phyloP scores from a whole-genome alignment of 2,888 invertebrate species.

The Hypomecis punctinalis region DNA sequence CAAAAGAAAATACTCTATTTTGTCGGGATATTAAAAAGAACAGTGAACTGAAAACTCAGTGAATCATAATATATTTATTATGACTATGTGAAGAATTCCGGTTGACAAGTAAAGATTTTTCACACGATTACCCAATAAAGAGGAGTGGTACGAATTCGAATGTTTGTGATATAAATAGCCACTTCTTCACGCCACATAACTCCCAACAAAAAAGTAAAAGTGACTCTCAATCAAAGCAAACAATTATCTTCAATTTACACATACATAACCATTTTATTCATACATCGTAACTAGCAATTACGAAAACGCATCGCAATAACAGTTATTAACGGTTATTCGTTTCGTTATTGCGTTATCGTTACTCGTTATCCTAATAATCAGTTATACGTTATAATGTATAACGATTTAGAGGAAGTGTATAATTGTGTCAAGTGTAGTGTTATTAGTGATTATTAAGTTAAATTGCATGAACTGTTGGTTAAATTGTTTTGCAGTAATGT shows the following conservation, averaged over 20 bases:
- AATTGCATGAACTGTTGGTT: not conserved
- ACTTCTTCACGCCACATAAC: not conserved
- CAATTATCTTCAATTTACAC: constrained; percentile 26
- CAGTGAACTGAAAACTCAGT: no score
- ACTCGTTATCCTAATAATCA: constrained; percentile 23
- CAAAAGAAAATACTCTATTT: no score
- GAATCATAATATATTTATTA: no score
- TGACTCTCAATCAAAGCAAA: constrained; percentile 17
- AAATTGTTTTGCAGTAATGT: constrained; percentile 14
- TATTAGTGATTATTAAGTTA: constrained; percentile 9
- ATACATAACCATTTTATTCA: constrained; percentile 12
- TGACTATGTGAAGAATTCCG: no score
- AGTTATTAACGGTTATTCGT: constrained; percentile 25
- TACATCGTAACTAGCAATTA: constrained; percentile 15
- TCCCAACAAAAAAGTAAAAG: constrained; percentile 21
- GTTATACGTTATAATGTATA: constrained; percentile 21
- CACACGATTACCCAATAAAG: no score
- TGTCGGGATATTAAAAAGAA: no score
- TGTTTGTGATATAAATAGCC: constrained; percentile 2
- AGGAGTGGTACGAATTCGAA: not conserved
- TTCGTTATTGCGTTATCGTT: constrained; percentile 19
- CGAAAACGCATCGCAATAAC: constrained; percentile 24
- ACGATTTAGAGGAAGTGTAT: constrained; percentile 16
- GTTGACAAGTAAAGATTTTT: no score
- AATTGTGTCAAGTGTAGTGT: constrained; percentile 18